phyloP scores from a whole-genome alignment of 2,113 vertebrate genomes.

The Saguinus imperator region DNA sequence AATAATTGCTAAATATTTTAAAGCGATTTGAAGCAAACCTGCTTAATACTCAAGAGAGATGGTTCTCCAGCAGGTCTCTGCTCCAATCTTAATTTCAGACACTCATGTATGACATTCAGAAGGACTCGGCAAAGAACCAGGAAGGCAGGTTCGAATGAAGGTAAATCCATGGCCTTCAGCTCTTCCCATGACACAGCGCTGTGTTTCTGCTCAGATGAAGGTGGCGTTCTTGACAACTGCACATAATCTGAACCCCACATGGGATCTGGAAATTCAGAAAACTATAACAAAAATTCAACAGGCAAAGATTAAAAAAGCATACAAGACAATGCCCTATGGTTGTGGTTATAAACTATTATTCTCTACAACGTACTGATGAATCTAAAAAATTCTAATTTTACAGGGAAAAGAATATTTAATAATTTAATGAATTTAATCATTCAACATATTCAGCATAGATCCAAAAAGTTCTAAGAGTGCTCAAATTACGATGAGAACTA shows the following conservation, averaged over 20 bases:
- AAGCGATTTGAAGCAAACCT: slow-evolving; percentile 85
- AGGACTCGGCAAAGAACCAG: slow-evolving; percentile 96
- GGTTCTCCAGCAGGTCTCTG: slow-evolving; percentile 98
- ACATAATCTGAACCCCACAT: slow-evolving; percentile 97
- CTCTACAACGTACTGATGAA: background rate
- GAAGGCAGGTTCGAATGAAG: slow-evolving; percentile 96
- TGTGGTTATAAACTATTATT: background rate
- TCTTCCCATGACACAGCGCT: slow-evolving; percentile 93
- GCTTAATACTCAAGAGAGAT: slow-evolving; percentile 97
- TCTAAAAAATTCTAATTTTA: background rate
- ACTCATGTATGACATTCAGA: slow-evolving; percentile 98
- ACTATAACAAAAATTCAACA: slow-evolving; percentile 85
- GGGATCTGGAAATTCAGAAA: slow-evolving; percentile 93
- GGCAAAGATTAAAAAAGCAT: slow-evolving; percentile 1
- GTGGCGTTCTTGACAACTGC: slow-evolving; percentile 84
- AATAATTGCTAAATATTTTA: background rate
- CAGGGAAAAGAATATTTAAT: background rate
- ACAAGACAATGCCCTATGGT: background rate
- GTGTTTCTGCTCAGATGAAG: slow-evolving; percentile 85
- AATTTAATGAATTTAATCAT: slow-evolving; percentile 6
- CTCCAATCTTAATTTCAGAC: slow-evolving; percentile 96
- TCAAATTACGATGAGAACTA: background rate
- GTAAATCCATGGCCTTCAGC: slow-evolving; percentile 94
- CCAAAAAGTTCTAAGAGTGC: background rate
- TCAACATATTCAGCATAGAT: background rate